A percentile compares a stretch with the other conserved stretches of the same genome.
phyloP scores from a whole-genome alignment of 2,888 invertebrate genomes.

The Pocota personata region DNA sequence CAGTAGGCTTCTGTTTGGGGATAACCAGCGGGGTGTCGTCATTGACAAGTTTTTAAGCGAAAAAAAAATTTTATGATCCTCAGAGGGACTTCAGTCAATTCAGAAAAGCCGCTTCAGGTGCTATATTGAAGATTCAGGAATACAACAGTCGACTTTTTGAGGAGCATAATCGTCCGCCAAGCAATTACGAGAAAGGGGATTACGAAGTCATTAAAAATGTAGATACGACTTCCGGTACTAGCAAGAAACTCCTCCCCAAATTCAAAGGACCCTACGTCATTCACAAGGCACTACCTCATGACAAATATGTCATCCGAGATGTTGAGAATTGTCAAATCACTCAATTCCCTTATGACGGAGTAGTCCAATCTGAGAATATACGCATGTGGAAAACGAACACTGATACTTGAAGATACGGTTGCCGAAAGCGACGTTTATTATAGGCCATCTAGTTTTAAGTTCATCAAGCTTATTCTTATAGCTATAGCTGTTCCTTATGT shows the following conservation, averaged over 20 bases:
- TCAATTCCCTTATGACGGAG: slow-evolving; percentile 70
- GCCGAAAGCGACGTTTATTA: too few species aligned
- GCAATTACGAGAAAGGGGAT: slow-evolving; percentile 57
- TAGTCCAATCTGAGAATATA: neutral
- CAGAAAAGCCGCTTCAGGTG: slow-evolving; percentile 5
- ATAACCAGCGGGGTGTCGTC: slow-evolving; percentile 74
- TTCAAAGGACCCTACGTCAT: slow-evolving; percentile 57
- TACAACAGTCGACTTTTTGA: slow-evolving; percentile 21
- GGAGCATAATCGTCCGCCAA: slow-evolving; percentile 1
- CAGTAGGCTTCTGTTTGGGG: slow-evolving; percentile 76
- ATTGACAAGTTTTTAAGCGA: slow-evolving; percentile 55
- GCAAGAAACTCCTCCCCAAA: neutral
- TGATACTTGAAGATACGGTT: neutral
- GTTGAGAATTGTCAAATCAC: slow-evolving; percentile 75
- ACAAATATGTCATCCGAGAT: slow-evolving; percentile 75
- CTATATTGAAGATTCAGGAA: slow-evolving; percentile 50
- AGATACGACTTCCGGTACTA: slow-evolving; percentile 61
- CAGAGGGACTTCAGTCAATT: neutral
- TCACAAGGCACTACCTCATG: slow-evolving; percentile 73
- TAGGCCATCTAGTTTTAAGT: too few species aligned
- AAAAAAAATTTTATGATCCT: neutral
- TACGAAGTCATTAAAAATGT: slow-evolving; percentile 75
- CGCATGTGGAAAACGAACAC: neutral
- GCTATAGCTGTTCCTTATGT: too few species aligned
- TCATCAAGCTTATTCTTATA: too few species aligned